phyloP scores from a whole-genome alignment of 1,140 invertebrate genomes.

The Theocolax elegans region DNA sequence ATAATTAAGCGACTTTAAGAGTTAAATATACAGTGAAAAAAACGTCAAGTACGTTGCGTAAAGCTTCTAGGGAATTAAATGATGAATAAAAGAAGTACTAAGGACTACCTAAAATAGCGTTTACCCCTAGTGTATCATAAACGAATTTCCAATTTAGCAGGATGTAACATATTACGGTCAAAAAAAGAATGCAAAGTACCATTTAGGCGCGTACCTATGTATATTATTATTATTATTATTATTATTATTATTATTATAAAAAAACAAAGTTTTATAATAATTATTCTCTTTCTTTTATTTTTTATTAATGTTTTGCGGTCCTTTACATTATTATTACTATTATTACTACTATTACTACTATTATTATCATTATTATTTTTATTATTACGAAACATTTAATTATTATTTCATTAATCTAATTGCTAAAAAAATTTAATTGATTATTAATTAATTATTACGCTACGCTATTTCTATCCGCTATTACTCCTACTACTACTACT shows the following conservation, averaged over 20 bases:
- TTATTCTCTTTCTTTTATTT: constrained; percentile 50
- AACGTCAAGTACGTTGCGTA: constrained; percentile 38
- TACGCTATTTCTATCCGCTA: constrained; percentile 44
- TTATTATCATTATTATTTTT: constrained; percentile 49
- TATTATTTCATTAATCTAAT: constrained; percentile 38
- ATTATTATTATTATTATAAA: constrained; percentile 29
- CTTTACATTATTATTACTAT: constrained; percentile 44
- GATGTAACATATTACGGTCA: constrained; percentile 62
- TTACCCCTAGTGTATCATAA: constrained; percentile 65
- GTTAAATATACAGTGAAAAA: too few relatives aligned
- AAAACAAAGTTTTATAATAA: constrained; percentile 55
- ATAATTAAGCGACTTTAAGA: constrained; percentile 39
- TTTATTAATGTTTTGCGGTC: constrained; percentile 25
- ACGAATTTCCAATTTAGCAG: constrained; percentile 57
- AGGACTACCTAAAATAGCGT: constrained; percentile 53
- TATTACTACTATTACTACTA: constrained; percentile 53
- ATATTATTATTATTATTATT: constrained; percentile 29
- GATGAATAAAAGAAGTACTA: constrained; percentile 38
- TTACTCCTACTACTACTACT: constrained; percentile 50
- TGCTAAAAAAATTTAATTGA: too few relatives aligned
- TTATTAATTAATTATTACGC: constrained; percentile 33
- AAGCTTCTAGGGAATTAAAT: constrained; percentile 33
- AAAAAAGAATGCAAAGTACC: constrained; percentile 34
- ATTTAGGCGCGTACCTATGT: constrained; percentile 44
- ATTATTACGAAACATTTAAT: constrained; percentile 42